Percentiles rank a stretch among this genome's conserved stretches.
Evolutionary conservation across 2,113 vertebrate genomes (phyloP).

Genomic region (Aleadryas rufinucha): DNA sequence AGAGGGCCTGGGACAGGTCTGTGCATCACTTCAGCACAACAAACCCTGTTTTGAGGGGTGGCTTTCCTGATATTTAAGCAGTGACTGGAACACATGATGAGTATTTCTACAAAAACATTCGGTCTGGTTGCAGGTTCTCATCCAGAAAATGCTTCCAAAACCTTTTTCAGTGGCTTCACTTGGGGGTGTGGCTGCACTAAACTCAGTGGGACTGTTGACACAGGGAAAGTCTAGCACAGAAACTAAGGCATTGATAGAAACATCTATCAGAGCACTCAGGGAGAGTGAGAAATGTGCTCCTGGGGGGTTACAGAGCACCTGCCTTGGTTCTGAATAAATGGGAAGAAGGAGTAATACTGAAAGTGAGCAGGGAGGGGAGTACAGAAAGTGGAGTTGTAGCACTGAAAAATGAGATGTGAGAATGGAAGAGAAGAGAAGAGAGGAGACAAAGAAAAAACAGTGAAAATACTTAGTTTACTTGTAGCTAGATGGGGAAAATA

Average conservation of each 20-base stretch:
- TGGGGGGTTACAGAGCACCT: background rate
- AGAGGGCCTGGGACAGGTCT: background rate
- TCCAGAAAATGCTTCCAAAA: background rate
- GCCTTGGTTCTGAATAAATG: background rate
- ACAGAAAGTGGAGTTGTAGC: rapidly evolving
- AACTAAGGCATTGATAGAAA: background rate
- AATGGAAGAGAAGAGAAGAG: background rate
- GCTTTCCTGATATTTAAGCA: background rate
- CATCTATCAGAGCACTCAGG: background rate
- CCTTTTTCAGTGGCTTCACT: background rate
- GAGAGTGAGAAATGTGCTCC: background rate
- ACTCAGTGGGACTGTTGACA: background rate
- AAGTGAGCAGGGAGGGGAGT: background rate
- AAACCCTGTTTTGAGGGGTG: background rate
- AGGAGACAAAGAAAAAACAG: background rate
- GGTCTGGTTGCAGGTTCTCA: background rate
- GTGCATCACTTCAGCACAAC: background rate
- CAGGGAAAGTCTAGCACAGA: background rate
- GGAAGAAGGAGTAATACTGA: background rate
- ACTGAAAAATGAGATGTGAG: background rate
- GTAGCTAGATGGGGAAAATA: background rate
- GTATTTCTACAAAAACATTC: background rate
- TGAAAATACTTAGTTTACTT: background rate
- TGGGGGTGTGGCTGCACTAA: background rate
- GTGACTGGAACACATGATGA: background rate